These are phyloP conservation scores for Cottoperca gobio DNA, from an alignment of 2,797 vertebrate genomes.

Conservation along the genomic window DNA sequence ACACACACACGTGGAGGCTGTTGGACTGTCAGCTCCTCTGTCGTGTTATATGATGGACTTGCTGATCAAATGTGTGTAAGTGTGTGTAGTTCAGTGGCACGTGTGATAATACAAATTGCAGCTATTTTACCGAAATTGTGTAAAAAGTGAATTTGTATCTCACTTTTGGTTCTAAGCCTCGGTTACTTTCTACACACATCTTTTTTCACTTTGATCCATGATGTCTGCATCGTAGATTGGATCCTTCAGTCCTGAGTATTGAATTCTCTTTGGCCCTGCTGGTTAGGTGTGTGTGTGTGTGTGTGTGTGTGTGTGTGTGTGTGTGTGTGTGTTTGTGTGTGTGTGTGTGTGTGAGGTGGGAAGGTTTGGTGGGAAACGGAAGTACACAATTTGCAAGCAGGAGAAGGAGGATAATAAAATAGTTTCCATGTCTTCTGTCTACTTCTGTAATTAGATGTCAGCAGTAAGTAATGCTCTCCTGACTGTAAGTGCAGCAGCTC, in stretches of 20 bases:
- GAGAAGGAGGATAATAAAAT: not conserved
- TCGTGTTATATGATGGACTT: not conserved
- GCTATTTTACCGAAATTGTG: too few species aligned
- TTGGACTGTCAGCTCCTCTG: not conserved
- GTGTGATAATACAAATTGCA: too few species aligned
- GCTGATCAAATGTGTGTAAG: not conserved
- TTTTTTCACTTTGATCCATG: not conserved
- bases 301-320: constrained; percentile 7
- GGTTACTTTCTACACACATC: not conserved
- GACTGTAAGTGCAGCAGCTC: constrained; percentile 4
- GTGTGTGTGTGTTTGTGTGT: constrained; percentile 10
- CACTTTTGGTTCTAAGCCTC: not conserved
- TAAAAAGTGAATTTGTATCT: not conserved
- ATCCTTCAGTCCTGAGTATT: constrained; percentile 1
- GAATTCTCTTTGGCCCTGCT: constrained; percentile 8
- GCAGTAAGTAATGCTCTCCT: constrained; percentile 42
- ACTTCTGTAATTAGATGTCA: constrained; percentile 55
- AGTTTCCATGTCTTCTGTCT: constrained; percentile 15
- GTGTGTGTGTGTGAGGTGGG: not conserved
- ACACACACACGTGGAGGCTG: too few species aligned
- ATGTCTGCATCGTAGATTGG: not conserved
- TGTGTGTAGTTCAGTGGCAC: not conserved
- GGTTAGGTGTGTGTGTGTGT: not conserved
- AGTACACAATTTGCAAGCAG: not conserved
- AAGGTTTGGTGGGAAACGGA: not conserved